Percentiles rank a stretch among this genome's conserved stretches.
phyloP scores from a whole-genome alignment of 2,113 vertebrate species.

The Ardeotis arabs region DNA sequence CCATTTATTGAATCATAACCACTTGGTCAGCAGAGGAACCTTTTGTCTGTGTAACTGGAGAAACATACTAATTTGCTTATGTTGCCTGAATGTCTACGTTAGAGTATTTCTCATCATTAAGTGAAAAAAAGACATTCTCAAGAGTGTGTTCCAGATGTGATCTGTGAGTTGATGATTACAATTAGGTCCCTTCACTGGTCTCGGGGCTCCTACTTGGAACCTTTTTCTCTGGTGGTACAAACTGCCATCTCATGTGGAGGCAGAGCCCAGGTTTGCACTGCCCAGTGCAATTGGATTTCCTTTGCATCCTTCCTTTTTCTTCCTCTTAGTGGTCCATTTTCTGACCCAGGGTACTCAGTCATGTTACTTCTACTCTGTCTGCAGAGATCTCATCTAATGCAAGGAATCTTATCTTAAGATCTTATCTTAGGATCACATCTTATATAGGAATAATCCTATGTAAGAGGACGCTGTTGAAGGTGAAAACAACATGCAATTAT shows the following conservation, averaged over 20 bases:
- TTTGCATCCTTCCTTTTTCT: neutral
- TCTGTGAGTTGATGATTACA: neutral
- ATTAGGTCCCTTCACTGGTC: neutral
- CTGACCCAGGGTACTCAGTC: neutral
- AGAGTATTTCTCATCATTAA: neutral
- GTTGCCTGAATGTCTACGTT: neutral
- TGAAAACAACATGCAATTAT: neutral
- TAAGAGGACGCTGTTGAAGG: neutral
- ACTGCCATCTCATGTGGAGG: neutral
- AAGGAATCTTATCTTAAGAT: no score
- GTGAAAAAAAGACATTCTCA: neutral
- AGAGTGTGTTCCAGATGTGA: neutral
- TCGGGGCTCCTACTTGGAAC: neutral
- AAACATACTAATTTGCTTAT: neutral
- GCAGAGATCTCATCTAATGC: neutral
- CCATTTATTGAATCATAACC: neutral
- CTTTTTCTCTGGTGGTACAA: neutral
- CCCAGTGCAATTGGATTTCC: neutral
- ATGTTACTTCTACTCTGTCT: neutral
- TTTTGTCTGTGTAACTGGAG: neutral
- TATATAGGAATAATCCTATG: neutral
- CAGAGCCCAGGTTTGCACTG: neutral
- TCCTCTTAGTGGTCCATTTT: neutral
- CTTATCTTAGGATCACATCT: no score
- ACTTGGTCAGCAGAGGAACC: neutral